Evolutionary conservation across 2,113 vertebrate species (phyloP).

Genomic region (Dolichotis patagonum): DNA sequence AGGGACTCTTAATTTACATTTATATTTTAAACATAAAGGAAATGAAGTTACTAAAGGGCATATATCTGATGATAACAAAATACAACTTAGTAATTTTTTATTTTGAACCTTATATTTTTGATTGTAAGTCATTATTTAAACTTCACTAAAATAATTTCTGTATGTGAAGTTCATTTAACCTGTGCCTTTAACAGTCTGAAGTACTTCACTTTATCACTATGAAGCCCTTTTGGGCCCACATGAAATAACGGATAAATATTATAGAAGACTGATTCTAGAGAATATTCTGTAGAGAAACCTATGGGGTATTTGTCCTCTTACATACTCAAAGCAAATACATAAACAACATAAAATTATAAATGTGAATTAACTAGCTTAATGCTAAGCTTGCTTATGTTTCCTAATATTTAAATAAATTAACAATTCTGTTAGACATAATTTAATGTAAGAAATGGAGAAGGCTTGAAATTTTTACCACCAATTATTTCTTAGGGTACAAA

Average conservation of each 20-base stretch:
- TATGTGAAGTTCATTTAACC: background rate
- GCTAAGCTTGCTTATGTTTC: background rate
- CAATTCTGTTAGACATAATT: constrained; percentile 58
- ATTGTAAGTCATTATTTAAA: background rate
- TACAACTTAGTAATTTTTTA: background rate
- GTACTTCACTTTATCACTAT: background rate
- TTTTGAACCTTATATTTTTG: background rate
- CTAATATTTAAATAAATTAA: constrained; percentile 26
- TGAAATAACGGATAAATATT: background rate
- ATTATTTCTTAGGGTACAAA: background rate
- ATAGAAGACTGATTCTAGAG: background rate
- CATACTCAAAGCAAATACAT: background rate
- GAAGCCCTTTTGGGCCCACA: background rate
- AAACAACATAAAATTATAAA: background rate
- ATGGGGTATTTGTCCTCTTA: background rate
- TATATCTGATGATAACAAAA: background rate
- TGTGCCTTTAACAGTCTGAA: background rate
- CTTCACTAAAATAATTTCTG: background rate
- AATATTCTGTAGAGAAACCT: background rate
- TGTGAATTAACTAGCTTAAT: background rate
- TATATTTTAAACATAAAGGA: background rate
- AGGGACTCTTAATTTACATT: background rate
- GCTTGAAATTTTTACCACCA: constrained; percentile 19
- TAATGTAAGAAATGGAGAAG: background rate
- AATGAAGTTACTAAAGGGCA: background rate